These are phyloP conservation scores for Caenorhabditis sp. DNA, from an alignment of 2,888 invertebrate species.

Conservation along the genomic window DNA sequence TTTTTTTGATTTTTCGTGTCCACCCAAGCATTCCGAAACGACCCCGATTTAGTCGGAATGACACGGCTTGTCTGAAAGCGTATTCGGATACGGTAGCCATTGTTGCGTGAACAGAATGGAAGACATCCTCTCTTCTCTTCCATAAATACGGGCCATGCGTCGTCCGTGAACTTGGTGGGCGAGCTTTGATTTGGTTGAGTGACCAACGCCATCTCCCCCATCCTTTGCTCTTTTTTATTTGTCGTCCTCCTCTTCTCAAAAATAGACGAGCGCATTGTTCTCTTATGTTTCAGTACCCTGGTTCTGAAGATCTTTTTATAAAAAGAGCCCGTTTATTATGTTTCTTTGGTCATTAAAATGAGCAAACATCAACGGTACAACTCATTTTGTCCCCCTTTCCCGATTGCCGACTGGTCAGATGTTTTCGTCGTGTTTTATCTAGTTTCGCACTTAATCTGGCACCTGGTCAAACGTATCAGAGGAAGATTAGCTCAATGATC, in stretches of 20 bases:
- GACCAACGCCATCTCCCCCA: slow-evolving; percentile 10
- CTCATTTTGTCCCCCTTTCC: too few species aligned
- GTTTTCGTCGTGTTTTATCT: neutral
- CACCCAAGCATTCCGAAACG: slow-evolving; percentile 12
- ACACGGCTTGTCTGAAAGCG: neutral
- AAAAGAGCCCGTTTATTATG: too few species aligned
- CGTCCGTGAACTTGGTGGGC: slow-evolving; percentile 22
- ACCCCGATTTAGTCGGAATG: slow-evolving; percentile 23
- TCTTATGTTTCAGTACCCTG: neutral
- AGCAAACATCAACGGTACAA: too few species aligned
- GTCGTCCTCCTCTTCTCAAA: neutral
- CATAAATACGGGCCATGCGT: too few species aligned
- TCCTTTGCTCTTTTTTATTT: neutral
- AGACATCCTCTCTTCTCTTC: too few species aligned
- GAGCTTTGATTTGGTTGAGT: slow-evolving; percentile 57
- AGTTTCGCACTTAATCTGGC: neutral
- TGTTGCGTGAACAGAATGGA: slow-evolving; percentile 29
- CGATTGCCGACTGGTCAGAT: too few species aligned
- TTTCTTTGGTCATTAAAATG: too few species aligned
- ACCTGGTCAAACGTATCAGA: too few species aligned
- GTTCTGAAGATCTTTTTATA: too few species aligned
- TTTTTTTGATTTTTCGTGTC: neutral
- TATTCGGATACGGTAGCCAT: slow-evolving; percentile 24
- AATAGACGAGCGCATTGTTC: neutral
- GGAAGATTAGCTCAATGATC: too few species aligned